Conservation (phyloP, 92 coral and sea anemone species). For the Porites lobata region DNA sequence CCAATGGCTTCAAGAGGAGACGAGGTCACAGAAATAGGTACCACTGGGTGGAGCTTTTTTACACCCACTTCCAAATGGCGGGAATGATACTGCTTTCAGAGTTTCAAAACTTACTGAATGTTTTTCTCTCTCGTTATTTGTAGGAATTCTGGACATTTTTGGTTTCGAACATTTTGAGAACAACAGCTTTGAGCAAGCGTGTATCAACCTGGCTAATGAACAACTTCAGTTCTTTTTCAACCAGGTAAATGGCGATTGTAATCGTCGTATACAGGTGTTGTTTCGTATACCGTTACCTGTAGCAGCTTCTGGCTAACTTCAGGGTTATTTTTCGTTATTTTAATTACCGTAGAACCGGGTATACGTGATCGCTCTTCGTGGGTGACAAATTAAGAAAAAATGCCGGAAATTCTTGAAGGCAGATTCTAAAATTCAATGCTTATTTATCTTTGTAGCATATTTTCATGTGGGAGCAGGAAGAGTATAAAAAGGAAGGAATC, state of each 20-base stretch:
- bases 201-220: slow-evolving; percentile 93
- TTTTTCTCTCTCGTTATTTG: neutral
- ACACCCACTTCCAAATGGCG: neutral
- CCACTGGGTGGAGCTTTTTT: neutral
- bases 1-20: slow-evolving; percentile 72
- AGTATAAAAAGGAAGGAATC: slow-evolving; percentile 87
- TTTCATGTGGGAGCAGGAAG: slow-evolving; percentile 95
- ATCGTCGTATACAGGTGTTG: neutral
- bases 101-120: neutral
- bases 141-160: slow-evolving; percentile 90
- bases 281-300: neutral
- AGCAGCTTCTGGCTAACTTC: neutral
- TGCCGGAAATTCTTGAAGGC: too few relatives aligned
- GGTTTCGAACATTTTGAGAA: slow-evolving; percentile 92
- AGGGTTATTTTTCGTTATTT: too few relatives aligned
- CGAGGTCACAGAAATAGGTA: slow-evolving; percentile 79
- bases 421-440: too few relatives aligned
- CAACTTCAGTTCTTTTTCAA: slow-evolving; percentile 93
- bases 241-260: slow-evolving; percentile 60
- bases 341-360: too few relatives aligned
- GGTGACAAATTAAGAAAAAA: too few relatives aligned
- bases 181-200: slow-evolving; percentile 92
- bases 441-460: slow-evolving; percentile 67
- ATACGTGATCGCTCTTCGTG: too few relatives aligned
- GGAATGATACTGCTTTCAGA: neutral